phyloP scores from a whole-genome alignment of 1,140 invertebrate genomes.

The Aculops lycopersici region DNA sequence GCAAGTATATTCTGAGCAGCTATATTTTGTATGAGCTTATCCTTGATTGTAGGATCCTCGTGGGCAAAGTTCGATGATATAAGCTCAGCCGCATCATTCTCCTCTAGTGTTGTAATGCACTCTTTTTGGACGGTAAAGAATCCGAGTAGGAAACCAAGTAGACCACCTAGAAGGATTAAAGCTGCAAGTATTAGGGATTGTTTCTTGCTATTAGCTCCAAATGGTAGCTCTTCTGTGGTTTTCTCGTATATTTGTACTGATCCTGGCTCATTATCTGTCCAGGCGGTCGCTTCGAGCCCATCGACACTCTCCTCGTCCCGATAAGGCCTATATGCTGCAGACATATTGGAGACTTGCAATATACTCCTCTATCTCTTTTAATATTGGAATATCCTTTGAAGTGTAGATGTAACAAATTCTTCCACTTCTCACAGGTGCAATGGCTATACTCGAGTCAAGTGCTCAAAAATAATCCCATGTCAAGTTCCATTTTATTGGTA shows the following conservation, averaged over 20 bases:
- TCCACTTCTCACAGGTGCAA: no score
- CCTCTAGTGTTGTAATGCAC: neutral
- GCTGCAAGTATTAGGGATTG: constrained; percentile 7
- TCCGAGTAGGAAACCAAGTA: constrained; percentile 11
- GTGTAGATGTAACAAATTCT: no score
- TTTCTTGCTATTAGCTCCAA: constrained; percentile 4
- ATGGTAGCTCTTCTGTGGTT: constrained; percentile 11
- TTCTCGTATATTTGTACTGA: constrained; percentile 13
- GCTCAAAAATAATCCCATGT: no score
- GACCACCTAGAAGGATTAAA: constrained; percentile 6
- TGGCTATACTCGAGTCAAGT: no score
- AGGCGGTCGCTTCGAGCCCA: constrained; percentile 9
- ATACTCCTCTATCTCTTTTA: no score
- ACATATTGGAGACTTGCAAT: constrained; percentile 7
- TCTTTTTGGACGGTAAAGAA: constrained; percentile 10
- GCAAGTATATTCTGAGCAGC: constrained; percentile 8
- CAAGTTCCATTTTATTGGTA: no score
- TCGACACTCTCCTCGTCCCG: constrained; percentile 6
- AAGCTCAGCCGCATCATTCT: constrained; percentile 7
- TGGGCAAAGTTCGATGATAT: constrained; percentile 10
- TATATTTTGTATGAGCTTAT: constrained; percentile 10
- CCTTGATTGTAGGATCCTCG: constrained; percentile 10
- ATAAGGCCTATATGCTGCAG: constrained; percentile 13
- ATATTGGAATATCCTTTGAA: no score
- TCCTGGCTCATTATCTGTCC: constrained; percentile 10